A percentile compares a stretch with the other conserved stretches of the same genome.
phyloP scores from a whole-genome alignment of 2,888 invertebrate species.

The Drosophila algonquin region DNA sequence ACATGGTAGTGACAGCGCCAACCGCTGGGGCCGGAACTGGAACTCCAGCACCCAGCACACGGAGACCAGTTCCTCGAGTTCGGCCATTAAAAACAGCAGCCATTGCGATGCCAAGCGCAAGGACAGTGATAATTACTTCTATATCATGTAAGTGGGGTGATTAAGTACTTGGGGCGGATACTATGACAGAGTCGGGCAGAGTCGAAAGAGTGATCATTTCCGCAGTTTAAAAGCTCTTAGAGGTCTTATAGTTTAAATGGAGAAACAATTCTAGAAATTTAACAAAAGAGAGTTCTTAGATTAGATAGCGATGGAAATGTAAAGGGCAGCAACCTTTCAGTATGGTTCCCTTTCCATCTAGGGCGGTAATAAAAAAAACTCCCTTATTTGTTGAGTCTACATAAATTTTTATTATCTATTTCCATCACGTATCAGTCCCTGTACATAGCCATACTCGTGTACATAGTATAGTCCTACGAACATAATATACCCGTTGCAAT shows the following conservation, averaged over 20 bases:
- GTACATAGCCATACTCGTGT: slow-evolving; percentile 8
- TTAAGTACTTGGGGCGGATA: too few relatives aligned
- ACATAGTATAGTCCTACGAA: not conserved
- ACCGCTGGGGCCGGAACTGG: slow-evolving; percentile 64
- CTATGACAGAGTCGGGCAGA: too few relatives aligned
- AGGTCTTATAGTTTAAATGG: not conserved
- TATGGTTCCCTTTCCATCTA: not conserved
- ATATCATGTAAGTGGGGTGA: slow-evolving; percentile 81
- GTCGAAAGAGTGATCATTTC: not conserved
- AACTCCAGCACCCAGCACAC: slow-evolving; percentile 53
- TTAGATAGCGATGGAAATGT: not conserved
- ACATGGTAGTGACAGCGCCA: slow-evolving; percentile 30
- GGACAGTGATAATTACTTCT: slow-evolving; percentile 83
- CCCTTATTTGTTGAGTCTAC: too few relatives aligned
- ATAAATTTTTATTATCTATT: slow-evolving; percentile 3
- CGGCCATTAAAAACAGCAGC: slow-evolving; percentile 58
- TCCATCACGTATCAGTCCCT: slow-evolving; percentile 6
- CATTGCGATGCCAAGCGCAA: slow-evolving; percentile 73
- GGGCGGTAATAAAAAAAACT: not conserved
- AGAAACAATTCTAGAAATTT: too few relatives aligned
- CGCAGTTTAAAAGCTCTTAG: not conserved
- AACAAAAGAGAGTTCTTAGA: not conserved
- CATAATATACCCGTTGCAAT: not conserved
- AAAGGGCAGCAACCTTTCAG: not conserved
- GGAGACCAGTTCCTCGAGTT: slow-evolving; percentile 55